Base-by-base conservation (phyloP, 1,140 invertebrate species). In the Drosophila lowei region DNA sequence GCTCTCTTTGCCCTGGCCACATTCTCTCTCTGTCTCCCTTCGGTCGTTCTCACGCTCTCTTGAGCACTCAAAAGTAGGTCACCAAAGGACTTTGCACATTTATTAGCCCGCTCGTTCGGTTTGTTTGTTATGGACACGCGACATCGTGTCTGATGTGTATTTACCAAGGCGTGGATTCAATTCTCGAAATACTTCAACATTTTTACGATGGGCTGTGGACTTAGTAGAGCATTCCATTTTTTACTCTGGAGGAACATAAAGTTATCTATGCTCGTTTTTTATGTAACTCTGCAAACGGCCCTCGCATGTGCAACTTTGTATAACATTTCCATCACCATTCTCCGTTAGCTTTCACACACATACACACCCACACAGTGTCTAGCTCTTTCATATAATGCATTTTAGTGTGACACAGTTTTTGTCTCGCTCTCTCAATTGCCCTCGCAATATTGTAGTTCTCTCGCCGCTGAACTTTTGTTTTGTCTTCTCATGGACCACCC, bases 61-160 rank as follows among this genome's bases (percentile, higher is more conserved):
- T 68, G 63, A 64, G 52, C 49, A 50, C 55, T 47, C 30, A 44
- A 62, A 86, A 83, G 56, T 86, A 66, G 83, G 83, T 86, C 83
- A 83, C 50, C 63, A 50, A 78, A 83, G 83, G 78, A 86, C 77
- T 71, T 70, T 66, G 63, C 68, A 77, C 73, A 70, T 74, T 85
- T 81, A 76, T 88, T 77, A 67, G 72, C 53, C 60, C 8, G 28
- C 56, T 59, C 72, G 77, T 80, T 83, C 55, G 38, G 23, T 47
- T 62, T 71, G 62, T 73, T 73, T 64, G 68, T 43, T 70, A 28
- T 50, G 59, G 59, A 73, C 81, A 88, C 83, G 81, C 81, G 77
- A 85, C 63, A 68, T 52, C 34, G 55, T 68, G 61, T 49, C 59
- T 54, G 38, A 43, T 46, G 30, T 67, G 42, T n/a, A 56, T 60